Evolutionary conservation across 2,113 vertebrate species (phyloP), one percentile per base, ranked within the genome.

Genomic region (Empidonax alnorum): DNA sequence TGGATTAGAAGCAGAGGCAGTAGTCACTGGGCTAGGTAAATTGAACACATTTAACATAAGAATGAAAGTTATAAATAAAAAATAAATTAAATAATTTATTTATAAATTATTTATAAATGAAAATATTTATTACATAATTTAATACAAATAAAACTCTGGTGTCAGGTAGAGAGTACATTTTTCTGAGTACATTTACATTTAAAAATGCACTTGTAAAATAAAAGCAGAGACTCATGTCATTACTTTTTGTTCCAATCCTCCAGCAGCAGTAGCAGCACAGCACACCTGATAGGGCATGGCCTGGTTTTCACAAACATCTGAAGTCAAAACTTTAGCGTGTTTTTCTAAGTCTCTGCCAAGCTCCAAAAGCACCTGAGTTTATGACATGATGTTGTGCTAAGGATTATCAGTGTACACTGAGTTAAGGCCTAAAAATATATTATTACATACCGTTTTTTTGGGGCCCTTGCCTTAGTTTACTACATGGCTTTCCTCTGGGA

Each of bases 341-440:
- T 93, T 91, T 87, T 68, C 67, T 87, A 84, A 77, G 56, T 72
- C 76, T 85, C 88, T 94, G 53, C 59, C 89, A 81, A 72, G 49
- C n/a, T 56, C 87, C 72, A 79, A 84, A 69, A 53, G n/a, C 50
- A 85, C 18, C 39, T 28, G 42, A 79, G 23, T 84, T 87, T 59
- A 72, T 75, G 52, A 46, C 18, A 21, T 16, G 66, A 78, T 59
- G 37, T 37, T 95, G 41, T 74, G 46, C n/a, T 87, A 87, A 69
- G n/a, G 37, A 74, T 87, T 86, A 91, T 35, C 39, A 84, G 22
- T 84, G 19, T 47, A 84, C 68, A 62, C 44, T 52, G 59, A 94
- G 56, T 35, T 67, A 93, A 87, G 28, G 13, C 66, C 65, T 84
- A 84, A 87, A 84, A 89, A 81, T 62, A 50, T 9, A 63, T 71